phyloP scores from a whole-genome alignment of 2,888 invertebrate species.

The Dryobotodes eremita region DNA sequence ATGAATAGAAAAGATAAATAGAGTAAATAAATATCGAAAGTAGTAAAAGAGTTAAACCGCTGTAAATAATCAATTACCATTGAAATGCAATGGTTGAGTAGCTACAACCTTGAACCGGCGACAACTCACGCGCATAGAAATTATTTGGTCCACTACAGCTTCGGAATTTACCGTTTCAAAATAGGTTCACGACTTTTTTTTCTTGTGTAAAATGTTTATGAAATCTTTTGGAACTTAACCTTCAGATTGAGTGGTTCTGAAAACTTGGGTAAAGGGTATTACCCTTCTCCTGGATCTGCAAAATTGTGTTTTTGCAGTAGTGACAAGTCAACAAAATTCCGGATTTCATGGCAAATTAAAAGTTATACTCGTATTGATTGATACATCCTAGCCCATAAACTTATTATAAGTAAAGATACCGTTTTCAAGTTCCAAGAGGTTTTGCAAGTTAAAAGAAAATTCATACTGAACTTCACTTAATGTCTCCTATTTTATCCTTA shows the following conservation, averaged over 20 bases:
- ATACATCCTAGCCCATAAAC: no score
- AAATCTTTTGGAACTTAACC: constrained; percentile 21
- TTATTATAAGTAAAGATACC: not conserved
- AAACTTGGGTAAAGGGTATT: not conserved
- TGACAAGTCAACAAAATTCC: not conserved
- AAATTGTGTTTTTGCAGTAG: not conserved
- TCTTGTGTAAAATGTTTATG: constrained; percentile 26
- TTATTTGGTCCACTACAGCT: constrained; percentile 37
- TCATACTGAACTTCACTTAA: no score
- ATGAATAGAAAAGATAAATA: constrained; percentile 15
- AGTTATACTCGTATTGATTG: not conserved
- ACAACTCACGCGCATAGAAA: constrained; percentile 63
- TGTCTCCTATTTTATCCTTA: not conserved
- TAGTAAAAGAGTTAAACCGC: constrained; percentile 17
- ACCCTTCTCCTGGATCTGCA: no score
- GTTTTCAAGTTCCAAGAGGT: not conserved
- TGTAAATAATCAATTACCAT: constrained; percentile 35
- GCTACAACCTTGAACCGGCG: constrained; percentile 71
- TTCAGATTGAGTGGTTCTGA: not conserved
- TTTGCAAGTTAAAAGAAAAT: not conserved
- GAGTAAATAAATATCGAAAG: constrained; percentile 31
- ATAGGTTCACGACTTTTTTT: constrained; percentile 25
- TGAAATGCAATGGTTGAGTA: constrained; percentile 70
- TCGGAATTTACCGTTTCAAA: constrained; percentile 51
- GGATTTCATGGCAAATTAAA: not conserved